A percentile compares a stretch with the other conserved stretches of the same genome.
These are phyloP conservation scores for human (Homo sapiens) DNA, from an alignment of 2,113 vertebrate species.

Conservation along the genomic window DNA sequence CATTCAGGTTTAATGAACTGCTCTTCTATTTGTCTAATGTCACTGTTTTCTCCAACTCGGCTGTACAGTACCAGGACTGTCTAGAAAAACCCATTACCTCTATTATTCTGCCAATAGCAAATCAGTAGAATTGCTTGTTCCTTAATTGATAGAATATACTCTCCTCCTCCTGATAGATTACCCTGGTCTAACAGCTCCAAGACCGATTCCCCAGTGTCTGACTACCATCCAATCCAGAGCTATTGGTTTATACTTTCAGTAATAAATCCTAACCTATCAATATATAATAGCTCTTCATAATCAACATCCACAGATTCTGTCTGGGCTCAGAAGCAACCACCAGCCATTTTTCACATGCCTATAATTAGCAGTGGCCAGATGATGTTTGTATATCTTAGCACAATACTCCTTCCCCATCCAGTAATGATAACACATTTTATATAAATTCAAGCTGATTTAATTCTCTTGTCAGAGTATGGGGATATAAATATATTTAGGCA, in stretches of 20 bases:
- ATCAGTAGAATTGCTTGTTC: slow-evolving; percentile 87
- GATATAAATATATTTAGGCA: slow-evolving; percentile 65
- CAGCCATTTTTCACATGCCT: slow-evolving; percentile 68
- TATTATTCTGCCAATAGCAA: slow-evolving; percentile 88
- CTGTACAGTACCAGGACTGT: slow-evolving; percentile 78
- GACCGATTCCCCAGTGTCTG: slow-evolving; percentile 79
- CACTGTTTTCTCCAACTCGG: slow-evolving; percentile 79
- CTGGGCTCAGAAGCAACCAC: slow-evolving; percentile 78
- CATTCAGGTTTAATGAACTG: slow-evolving; percentile 84
- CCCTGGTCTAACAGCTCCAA: slow-evolving; percentile 84
- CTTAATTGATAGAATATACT: slow-evolving; percentile 88
- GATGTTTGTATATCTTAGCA: slow-evolving; percentile 53
- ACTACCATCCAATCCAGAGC: slow-evolving; percentile 79
- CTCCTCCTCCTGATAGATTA: slow-evolving; percentile 87
- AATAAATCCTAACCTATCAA: slow-evolving; percentile 88
- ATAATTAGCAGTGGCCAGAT: slow-evolving; percentile 82
- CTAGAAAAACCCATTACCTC: slow-evolving; percentile 89
- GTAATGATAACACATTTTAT: slow-evolving; percentile 68
- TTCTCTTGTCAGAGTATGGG: slow-evolving; percentile 50
- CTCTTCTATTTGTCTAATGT: slow-evolving; percentile 82
- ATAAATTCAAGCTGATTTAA: slow-evolving; percentile 76
- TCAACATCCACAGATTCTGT: slow-evolving; percentile 80
- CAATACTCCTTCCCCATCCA: neutral
- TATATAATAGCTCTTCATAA: slow-evolving; percentile 85
- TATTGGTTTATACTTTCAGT: slow-evolving; percentile 79